Evolutionary conservation across 2,888 invertebrate genomes (phyloP).

Genomic region (Gastracanthus pulcherrimus): DNA sequence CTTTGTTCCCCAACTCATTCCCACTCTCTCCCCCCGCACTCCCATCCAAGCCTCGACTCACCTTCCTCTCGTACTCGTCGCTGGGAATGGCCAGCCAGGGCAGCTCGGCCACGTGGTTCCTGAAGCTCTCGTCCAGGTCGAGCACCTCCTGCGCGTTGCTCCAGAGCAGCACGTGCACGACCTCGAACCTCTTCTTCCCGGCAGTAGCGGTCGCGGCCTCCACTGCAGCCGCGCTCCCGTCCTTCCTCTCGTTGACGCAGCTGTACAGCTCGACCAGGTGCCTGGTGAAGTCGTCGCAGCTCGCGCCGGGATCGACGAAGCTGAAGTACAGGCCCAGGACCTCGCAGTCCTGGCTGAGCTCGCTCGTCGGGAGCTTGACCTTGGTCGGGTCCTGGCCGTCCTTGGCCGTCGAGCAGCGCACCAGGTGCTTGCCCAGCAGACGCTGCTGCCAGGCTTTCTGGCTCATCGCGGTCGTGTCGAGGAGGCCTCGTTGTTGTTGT

Average conservation of each 20-base stretch:
- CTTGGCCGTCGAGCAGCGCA: too few species aligned
- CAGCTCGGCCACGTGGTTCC: slow-evolving; percentile 81
- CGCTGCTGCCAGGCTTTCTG: slow-evolving; percentile 72
- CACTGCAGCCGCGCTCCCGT: slow-evolving; percentile 58
- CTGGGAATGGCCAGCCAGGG: slow-evolving; percentile 87
- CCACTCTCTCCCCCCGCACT: neutral
- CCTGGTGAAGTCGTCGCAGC: slow-evolving; percentile 84
- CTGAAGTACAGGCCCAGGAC: slow-evolving; percentile 85
- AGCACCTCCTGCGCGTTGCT: slow-evolving; percentile 82
- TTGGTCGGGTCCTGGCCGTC: slow-evolving; percentile 59
- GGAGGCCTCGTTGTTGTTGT: neutral
- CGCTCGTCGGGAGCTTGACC: slow-evolving; percentile 52
- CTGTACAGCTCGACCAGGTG: slow-evolving; percentile 81
- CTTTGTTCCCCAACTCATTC: too few species aligned
- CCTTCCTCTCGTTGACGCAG: slow-evolving; percentile 68
- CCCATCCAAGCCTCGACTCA: too few species aligned
- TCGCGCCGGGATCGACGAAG: slow-evolving; percentile 83
- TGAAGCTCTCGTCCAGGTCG: slow-evolving; percentile 84
- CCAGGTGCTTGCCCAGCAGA: slow-evolving; percentile 73
- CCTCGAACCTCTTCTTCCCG: slow-evolving; percentile 79
- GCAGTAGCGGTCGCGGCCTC: slow-evolving; percentile 53
- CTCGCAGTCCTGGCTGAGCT: slow-evolving; percentile 63
- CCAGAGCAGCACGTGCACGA: slow-evolving; percentile 86
- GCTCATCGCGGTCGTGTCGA: neutral
- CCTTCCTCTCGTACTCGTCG: slow-evolving; percentile 85